Evolutionary conservation across 53 echinoderm and acorn worm species (phyloP).

Genomic region (Astropecten irregularis): DNA sequence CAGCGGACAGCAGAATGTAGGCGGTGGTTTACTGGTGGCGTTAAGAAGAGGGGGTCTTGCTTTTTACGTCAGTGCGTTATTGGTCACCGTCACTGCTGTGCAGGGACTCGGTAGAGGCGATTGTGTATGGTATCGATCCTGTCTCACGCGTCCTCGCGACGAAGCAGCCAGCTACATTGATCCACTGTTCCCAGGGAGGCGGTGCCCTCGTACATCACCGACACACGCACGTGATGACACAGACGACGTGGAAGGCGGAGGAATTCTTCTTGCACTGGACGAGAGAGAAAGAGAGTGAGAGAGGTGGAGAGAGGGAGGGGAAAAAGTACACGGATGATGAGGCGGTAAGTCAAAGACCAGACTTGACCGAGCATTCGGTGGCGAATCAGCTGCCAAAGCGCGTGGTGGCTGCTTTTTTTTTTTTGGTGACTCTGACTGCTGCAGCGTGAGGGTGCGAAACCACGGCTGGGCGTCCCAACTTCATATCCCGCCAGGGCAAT

Average conservation of each 20-base stretch:
- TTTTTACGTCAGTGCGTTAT: constrained; percentile 16
- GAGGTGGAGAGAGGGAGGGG: too few species aligned
- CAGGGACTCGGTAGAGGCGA: neutral
- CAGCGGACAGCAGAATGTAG: too few species aligned
- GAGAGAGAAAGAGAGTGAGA: too few species aligned
- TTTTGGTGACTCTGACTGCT: neutral
- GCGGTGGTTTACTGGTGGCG: too few species aligned
- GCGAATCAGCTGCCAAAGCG: neutral
- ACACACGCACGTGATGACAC: constrained; percentile 18
- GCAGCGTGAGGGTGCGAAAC: neutral
- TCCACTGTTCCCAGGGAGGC: neutral
- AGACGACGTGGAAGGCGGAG: neutral
- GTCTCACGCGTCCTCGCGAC: neutral
- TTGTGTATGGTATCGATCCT: constrained; percentile 16
- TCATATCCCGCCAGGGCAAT: neutral
- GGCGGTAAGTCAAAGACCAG: constrained; percentile 19
- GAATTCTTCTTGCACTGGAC: too few species aligned
- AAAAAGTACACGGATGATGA: neutral
- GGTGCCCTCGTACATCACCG: neutral
- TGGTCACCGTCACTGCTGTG: neutral
- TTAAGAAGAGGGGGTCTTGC: too few species aligned
- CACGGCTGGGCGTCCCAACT: neutral
- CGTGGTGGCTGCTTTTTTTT: too few species aligned
- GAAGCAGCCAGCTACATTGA: neutral
- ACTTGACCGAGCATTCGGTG: neutral